A percentile compares a stretch with the other conserved stretches of the same genome.
phyloP scores from a whole-genome alignment of 2,888 invertebrate genomes.

The Ashinkailepas kermadecensis region DNA sequence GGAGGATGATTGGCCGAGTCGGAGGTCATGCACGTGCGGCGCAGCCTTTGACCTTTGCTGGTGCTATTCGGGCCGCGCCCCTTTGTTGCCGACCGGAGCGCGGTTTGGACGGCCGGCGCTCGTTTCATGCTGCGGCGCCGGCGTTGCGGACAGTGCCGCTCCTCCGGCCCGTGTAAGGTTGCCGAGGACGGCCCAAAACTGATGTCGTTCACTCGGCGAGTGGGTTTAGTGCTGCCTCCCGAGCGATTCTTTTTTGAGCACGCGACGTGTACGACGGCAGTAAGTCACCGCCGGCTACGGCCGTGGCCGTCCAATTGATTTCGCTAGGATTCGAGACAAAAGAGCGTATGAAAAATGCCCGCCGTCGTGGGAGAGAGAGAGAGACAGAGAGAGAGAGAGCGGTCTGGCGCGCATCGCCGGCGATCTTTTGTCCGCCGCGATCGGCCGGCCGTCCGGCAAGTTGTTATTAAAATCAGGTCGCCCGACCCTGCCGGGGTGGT shows the following conservation, averaged over 20 bases:
- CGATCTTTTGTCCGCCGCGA: background rate
- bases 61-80: background rate
- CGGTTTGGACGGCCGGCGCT: background rate
- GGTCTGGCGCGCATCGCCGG: background rate
- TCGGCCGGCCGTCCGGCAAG: background rate
- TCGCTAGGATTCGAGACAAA: background rate
- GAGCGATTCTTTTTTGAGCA: background rate
- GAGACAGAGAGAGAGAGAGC: background rate
- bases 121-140: too few relatives aligned
- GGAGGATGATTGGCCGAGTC: background rate
- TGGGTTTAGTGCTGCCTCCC: background rate
- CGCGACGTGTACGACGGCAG: background rate
- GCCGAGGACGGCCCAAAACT: background rate
- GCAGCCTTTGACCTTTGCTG: background rate
- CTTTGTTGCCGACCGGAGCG: background rate
- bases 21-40: constrained; percentile 6
- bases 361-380: background rate
- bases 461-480: constrained; percentile 16
- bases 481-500: background rate
- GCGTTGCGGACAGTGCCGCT: too few relatives aligned
- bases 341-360: background rate
- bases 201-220: background rate
- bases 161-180: background rate
- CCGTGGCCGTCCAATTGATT: background rate
- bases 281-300: background rate